phyloP scores from a whole-genome alignment of 2,888 invertebrate genomes.

The Chloromyia formosa region DNA sequence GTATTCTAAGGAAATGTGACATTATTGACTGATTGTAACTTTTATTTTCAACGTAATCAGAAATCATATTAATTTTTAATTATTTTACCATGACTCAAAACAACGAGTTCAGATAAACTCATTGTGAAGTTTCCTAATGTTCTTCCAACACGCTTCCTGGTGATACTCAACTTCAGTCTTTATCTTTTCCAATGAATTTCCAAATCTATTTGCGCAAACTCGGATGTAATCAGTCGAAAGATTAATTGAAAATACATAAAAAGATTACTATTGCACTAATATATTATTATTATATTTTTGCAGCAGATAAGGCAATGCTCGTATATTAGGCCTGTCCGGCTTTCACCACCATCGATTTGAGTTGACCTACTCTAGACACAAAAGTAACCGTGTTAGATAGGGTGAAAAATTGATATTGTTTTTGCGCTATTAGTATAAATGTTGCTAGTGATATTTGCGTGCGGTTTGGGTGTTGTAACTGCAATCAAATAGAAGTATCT shows the following conservation, averaged over 20 bases:
- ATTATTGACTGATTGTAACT: too few relatives aligned
- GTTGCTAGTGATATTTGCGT: background rate
- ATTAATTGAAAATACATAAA: constrained; percentile 35
- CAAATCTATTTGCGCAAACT: constrained; percentile 26
- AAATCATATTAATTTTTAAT: too few relatives aligned
- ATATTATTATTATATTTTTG: background rate
- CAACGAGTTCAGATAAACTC: too few relatives aligned
- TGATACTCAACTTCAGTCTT: background rate
- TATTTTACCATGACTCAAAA: too few relatives aligned
- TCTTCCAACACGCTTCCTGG: background rate
- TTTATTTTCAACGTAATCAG: too few relatives aligned
- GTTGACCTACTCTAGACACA: too few relatives aligned
- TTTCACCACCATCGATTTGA: background rate
- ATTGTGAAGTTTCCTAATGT: background rate
- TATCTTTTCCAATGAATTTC: background rate
- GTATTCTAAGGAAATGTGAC: too few relatives aligned
- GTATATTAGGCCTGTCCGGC: background rate
- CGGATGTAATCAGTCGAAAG: constrained; percentile 32
- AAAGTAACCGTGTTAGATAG: too few relatives aligned
- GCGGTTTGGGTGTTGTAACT: too few relatives aligned
- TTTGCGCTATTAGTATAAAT: background rate
- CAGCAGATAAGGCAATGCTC: constrained; percentile 5
- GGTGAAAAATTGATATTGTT: too few relatives aligned
- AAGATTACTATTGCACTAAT: constrained; percentile 3
- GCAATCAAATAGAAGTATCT: too few relatives aligned